These are phyloP conservation scores for Dasypogon diadema DNA, from an alignment of 2,888 invertebrate genomes.

Conservation along the genomic window DNA sequence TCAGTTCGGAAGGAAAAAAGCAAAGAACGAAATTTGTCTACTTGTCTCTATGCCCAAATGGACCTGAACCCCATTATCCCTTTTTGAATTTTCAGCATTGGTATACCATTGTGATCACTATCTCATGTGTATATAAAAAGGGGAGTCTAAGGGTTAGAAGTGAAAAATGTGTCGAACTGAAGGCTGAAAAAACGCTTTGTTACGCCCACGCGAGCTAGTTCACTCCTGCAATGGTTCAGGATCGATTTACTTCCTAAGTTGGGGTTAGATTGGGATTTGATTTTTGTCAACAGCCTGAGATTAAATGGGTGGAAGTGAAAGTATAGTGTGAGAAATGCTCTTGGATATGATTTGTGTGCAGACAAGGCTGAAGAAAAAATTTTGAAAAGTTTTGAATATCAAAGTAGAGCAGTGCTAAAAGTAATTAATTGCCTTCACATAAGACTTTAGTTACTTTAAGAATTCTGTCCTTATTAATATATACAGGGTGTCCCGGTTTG, in stretches of 20 bases:
- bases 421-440: too few species aligned
- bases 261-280: not conserved
- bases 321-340: not conserved
- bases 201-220: not conserved
- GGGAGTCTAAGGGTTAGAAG: not conserved
- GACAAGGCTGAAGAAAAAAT: too few species aligned
- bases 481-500: too few species aligned
- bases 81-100: constrained; percentile 36
- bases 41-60: not conserved
- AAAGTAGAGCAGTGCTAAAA: too few species aligned
- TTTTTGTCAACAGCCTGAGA: constrained; percentile 15
- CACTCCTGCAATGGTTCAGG: not conserved
- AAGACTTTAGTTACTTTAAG: too few species aligned
- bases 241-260: not conserved
- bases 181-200: not conserved
- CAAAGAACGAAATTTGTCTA: not conserved
- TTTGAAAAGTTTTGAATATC: too few species aligned
- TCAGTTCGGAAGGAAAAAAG: not conserved
- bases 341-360: too few species aligned
- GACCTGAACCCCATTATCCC: constrained; percentile 46
- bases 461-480: too few species aligned
- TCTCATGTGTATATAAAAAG: constrained; percentile 17
- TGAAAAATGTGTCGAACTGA: not conserved
- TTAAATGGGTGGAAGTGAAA: not conserved
- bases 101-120: constrained; percentile 21